phyloP scores from a whole-genome alignment of 2,113 vertebrate genomes.

The Syngnathus typhle region DNA sequence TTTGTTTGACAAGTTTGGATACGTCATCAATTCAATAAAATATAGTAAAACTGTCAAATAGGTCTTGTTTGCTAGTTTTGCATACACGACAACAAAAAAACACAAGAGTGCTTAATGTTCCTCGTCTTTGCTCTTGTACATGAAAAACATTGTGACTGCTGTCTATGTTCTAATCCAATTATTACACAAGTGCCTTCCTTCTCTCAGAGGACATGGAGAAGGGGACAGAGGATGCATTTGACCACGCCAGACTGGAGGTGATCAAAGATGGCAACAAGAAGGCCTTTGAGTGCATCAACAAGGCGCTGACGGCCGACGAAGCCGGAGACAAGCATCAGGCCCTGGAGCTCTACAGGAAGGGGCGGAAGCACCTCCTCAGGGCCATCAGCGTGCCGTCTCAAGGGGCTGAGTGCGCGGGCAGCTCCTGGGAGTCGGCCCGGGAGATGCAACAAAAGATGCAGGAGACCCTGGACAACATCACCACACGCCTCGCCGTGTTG shows the following conservation, averaged over 20 bases:
- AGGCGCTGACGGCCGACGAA: slow-evolving; percentile 83
- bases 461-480: slow-evolving; percentile 86
- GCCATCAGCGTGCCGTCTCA: slow-evolving; percentile 73
- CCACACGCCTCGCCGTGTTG: slow-evolving; percentile 73
- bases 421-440: slow-evolving; percentile 81
- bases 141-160: background rate
- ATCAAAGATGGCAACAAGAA: slow-evolving; percentile 86
- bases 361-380: slow-evolving; percentile 79
- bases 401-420: slow-evolving; percentile 69
- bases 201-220: slow-evolving; percentile 76
- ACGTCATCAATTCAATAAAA: background rate
- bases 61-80: background rate
- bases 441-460: slow-evolving; percentile 94
- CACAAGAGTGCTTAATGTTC: background rate
- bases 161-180: background rate
- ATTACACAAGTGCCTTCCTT: background rate
- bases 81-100: background rate
- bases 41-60: background rate
- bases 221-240: slow-evolving; percentile 70
- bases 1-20: background rate
- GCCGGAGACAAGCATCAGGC: slow-evolving; percentile 77
- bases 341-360: slow-evolving; percentile 78
- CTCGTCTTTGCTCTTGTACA: background rate
- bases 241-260: slow-evolving; percentile 77
- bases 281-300: slow-evolving; percentile 84